phyloP scores from a whole-genome alignment of 1,140 invertebrate genomes.

The Centruroides sculpturatus region DNA sequence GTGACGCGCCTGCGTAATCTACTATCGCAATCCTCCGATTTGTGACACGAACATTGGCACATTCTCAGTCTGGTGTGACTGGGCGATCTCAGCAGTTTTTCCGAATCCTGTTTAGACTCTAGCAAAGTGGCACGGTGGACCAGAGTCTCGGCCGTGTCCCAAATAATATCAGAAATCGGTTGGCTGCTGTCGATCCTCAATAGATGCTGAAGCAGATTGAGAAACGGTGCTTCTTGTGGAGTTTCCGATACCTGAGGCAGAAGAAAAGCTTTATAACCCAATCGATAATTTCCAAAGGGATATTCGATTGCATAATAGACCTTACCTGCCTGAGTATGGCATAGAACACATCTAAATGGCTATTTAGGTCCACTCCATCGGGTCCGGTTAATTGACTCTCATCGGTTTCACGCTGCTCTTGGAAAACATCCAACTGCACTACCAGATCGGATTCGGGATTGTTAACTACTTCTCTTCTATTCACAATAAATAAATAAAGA shows the following conservation, averaged over 20 bases:
- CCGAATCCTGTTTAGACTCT: constrained; percentile 67
- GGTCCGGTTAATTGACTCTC: constrained; percentile 57
- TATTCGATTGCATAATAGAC: not conserved
- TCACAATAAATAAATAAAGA: not conserved
- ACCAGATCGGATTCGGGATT: constrained; percentile 45
- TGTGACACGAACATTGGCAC: constrained; percentile 16
- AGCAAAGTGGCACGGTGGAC: constrained; percentile 78
- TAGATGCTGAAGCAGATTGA: constrained; percentile 80
- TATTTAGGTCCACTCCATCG: constrained; percentile 63
- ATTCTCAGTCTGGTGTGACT: constrained; percentile 5
- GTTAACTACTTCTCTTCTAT: not conserved
- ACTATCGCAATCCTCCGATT: not conserved
- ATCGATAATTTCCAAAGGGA: not conserved
- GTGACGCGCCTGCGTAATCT: constrained; percentile 6
- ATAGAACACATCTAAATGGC: constrained; percentile 84
- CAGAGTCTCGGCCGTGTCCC: constrained; percentile 78
- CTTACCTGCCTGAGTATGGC: constrained; percentile 62
- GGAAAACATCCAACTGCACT: constrained; percentile 84
- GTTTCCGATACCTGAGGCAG: constrained; percentile 66
- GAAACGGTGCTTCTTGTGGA: constrained; percentile 80
- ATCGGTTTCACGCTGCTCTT: constrained; percentile 78
- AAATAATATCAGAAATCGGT: constrained; percentile 64
- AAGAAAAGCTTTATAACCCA: not conserved
- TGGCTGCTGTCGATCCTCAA: constrained; percentile 64
- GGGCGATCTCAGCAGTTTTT: constrained; percentile 47